phyloP scores from a whole-genome alignment of 2,113 vertebrate species.

The Cyanistes caeruleus region DNA sequence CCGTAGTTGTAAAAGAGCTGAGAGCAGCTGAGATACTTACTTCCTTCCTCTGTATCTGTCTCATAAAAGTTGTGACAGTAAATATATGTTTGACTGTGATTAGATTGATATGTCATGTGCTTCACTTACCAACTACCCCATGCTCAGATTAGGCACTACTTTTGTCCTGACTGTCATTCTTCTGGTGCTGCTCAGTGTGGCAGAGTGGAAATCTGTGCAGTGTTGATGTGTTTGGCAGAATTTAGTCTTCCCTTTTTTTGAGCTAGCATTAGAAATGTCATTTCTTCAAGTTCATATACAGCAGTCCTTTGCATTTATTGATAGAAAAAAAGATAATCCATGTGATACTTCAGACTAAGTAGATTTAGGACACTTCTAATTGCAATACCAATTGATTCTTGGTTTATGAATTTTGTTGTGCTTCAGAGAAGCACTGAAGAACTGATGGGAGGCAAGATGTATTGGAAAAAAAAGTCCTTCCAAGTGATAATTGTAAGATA shows the following conservation, averaged over 20 bases:
- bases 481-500: neutral
- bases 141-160: neutral
- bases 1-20: neutral
- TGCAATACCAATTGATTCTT: neutral
- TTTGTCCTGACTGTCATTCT: neutral
- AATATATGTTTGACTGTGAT: neutral
- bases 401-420: neutral
- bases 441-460: neutral
- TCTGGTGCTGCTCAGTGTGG: neutral
- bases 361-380: neutral
- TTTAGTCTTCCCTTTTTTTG: neutral
- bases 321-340: neutral
- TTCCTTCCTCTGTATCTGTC: neutral
- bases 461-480: neutral
- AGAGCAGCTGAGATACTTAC: neutral
- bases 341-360: neutral
- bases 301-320: neutral
- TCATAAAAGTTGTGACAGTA: neutral
- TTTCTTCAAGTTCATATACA: neutral
- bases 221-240: neutral
- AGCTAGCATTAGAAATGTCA: neutral
- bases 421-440: neutral
- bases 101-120: neutral
- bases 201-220: neutral
- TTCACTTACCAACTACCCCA: neutral